Evolutionary conservation across 2,113 vertebrate species (phyloP), one percentile per base, ranked within the genome.

Genomic region (Malurus melanocephalus): DNA sequence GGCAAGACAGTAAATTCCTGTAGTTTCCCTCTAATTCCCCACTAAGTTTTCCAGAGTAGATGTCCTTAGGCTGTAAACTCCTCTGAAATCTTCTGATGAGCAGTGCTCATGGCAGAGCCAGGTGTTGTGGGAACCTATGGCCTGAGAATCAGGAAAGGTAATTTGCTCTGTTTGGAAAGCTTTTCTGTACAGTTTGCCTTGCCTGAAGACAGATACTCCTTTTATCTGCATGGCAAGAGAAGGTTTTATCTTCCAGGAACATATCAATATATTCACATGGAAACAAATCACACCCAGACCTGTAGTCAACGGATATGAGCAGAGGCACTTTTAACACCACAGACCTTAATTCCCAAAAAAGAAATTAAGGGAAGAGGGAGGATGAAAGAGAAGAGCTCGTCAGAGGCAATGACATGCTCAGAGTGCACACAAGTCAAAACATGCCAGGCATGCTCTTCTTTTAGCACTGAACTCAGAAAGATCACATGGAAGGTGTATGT

Each of bases 401-500:
- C 55, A 71, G 75, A 76, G 42, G 30, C 60, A 78, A 60, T 40
- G 76, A 35, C 11, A 8, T n/a, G 42, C 84, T 94, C 65, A 72
- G 68, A 65, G 61, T 7, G 4, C 38, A 28, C 1, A 0, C 89
- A 91, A 80, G 94, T 84, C 23, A 4, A 43, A 92, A 90, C 94
- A 88, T 0, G 88, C 38, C 55, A 35, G 48, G 23, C 46, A 79
- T 69, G 66, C 35, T 93, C 73, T 66, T 56, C n/a, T 69, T 76
- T 76, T 21, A 92, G 83, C 80, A 60, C 24, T 52, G 40, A 69
- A 40, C 30, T 79, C 78, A 79, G 87, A 83, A 91, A 71, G 17
- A 82, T 46, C 86, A 66, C 90, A 38, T 82, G 90, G 66, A 80
- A 94, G 93, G 80, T 75, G 53, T n/a, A 33, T 59, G 61, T 75